Conservation (phyloP, 2,797 vertebrate genomes). For the Eidolon dupreanum region DNA sequence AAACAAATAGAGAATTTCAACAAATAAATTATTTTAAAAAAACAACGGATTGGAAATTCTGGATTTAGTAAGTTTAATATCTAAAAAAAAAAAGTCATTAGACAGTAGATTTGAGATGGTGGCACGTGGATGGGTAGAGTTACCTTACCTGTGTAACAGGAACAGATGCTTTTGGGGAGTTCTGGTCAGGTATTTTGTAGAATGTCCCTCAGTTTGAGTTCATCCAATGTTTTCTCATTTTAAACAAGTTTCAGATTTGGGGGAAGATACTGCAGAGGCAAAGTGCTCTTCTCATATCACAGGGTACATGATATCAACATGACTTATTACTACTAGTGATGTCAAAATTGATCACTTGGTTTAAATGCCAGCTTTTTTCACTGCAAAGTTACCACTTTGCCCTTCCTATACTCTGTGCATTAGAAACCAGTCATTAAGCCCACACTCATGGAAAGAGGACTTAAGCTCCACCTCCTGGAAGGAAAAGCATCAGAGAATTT, state of each 20-base stretch:
- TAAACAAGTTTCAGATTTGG: background rate
- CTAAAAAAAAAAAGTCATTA: background rate
- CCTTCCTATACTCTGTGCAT: background rate
- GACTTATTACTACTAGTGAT: background rate
- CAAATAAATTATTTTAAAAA: background rate
- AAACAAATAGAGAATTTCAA: background rate
- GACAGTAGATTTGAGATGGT: background rate
- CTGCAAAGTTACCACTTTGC: background rate
- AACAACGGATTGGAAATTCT: background rate
- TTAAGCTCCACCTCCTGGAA: background rate
- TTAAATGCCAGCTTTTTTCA: background rate
- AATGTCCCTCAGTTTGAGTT: background rate
- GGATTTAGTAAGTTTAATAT: background rate
- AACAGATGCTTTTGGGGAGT: background rate
- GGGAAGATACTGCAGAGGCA: background rate
- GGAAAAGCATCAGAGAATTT: background rate
- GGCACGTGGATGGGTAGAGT: background rate
- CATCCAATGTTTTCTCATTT: background rate
- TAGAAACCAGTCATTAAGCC: background rate
- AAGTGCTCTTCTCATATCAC: background rate
- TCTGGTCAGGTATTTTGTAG: background rate
- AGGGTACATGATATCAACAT: background rate
- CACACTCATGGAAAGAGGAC: background rate
- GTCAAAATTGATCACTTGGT: background rate
- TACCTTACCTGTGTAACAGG: background rate